Base-by-base conservation (phyloP, 2,888 invertebrate genomes). In the Acholoe squamosa region DNA sequence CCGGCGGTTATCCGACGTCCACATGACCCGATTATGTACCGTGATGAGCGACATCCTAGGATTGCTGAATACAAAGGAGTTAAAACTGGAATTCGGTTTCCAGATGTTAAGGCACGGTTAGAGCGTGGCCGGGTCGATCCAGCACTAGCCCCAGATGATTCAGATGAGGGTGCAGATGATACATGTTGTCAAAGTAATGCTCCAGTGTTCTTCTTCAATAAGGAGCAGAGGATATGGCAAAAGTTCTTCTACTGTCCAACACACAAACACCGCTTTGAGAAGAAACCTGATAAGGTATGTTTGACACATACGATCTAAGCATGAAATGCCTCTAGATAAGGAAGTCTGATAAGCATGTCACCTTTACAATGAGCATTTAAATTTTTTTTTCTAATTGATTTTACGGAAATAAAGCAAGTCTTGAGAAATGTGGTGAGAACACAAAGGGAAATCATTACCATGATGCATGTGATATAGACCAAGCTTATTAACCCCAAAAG, bases 211-310 rank as follows among this genome's bases (percentile, higher is more conserved):
- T 86, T 86, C 86, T 86, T 31, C 52, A 86, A 86, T 54, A 86
- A 86, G 33, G 86, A 86, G 14, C 25, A 86, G 86, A 1, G 33
- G 5, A 31, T 86, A 3, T 86, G 86, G 86, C 86, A 86, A 54
- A 86, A 86, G 56, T 86, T 86, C 86, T 54, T 25, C 54, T 86
- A 86, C 33, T 86, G 86, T 25, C 14, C 52, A 10, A 86, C 86
- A 22, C 86, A 86, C 54, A 86, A 54, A 86, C 86, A 86, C 56
- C 86, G 86, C 54, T 86, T 86, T 54, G 86, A 86, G 28, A 28
- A 86, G 33, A 86, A 86, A 28, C 86, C 86, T 0, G 56, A 86
- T 14, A 86, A 86, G 31, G 86, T 86, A 56, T 3, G 61, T 54
- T 10, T 10, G n/a, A 14, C 5, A 3, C 5, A 3, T n/a, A 61